Evolutionary conservation across 1,140 invertebrate species (phyloP), one percentile per base, ranked within the genome.

Genomic region (Pseudomyrmex dendroicus): DNA sequence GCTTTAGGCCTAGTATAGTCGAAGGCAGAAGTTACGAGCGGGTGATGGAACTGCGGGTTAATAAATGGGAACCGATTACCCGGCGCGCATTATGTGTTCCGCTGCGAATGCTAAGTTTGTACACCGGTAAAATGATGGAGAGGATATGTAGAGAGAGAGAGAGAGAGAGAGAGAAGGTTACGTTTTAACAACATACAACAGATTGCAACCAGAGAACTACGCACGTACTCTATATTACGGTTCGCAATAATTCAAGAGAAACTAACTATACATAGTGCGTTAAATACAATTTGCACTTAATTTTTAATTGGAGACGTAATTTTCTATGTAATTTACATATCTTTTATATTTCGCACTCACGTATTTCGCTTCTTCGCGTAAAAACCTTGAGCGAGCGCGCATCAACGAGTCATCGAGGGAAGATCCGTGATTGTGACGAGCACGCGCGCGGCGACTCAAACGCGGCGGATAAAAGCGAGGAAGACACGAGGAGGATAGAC

Each of bases 1-100:
- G 73, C 82, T 78, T 78, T 68, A 70, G 82, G 54, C 70, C 66
- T 52, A 22, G 61, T 73, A 78, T 56, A 84, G 62, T 84, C 61
- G 52, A 70, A 44, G 73, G 67, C 56, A 62, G 59, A 86, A 86
- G 67, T 78, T 80, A 83, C 59, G 67, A 67, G 64, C 61, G 22
- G 35, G 35, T 66, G 73, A 77, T 66, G 50, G 73, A 20, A 66
- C 48, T 7, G 48, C 54, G 12, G 35, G 54, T 59, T 80, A 80
- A 80, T 80, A 80, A 72, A 80, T 70, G 66, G 73, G 66, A 61
- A 61, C 20, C 76, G 66, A 80, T 80, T 73, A 52, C 77, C 35
- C 35, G 35, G 35, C 44, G 62, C 44, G 59, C 52, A 56, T 56
- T 50, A 63, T 54, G 66, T 44, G 54, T 22, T 17, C 76, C 66